phyloP scores from a whole-genome alignment of 1,140 invertebrate species.

The Ptiloglossa arizonensis region DNA sequence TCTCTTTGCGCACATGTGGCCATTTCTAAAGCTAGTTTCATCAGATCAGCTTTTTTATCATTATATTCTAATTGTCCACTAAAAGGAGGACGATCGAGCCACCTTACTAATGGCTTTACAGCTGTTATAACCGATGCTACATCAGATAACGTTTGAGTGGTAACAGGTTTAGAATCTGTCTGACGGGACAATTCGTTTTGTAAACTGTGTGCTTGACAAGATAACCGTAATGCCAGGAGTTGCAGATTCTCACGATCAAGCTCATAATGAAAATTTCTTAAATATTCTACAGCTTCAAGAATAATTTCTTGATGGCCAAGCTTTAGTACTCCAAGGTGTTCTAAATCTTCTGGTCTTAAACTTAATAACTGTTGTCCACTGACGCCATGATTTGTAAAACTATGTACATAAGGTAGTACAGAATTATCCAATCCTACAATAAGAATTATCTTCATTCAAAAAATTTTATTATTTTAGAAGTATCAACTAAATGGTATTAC shows the following conservation, averaged over 20 bases:
- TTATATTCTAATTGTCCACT: constrained; percentile 87
- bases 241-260: constrained; percentile 95
- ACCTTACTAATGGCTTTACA: constrained; percentile 93
- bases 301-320: constrained; percentile 96
- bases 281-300: constrained; percentile 93
- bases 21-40: constrained; percentile 91
- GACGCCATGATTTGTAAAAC: constrained; percentile 90
- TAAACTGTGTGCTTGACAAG: constrained; percentile 91
- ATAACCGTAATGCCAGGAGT: constrained; percentile 91
- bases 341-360: constrained; percentile 92
- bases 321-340: constrained; percentile 91
- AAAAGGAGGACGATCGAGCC: constrained; percentile 91
- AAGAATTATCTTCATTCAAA: constrained; percentile 28
- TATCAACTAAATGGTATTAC: too few species aligned
- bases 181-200: constrained; percentile 86
- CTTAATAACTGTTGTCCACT: constrained; percentile 92
- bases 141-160: constrained; percentile 90
- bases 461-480: constrained; percentile 23
- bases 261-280: constrained; percentile 95
- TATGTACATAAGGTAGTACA: constrained; percentile 90
- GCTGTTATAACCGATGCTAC: constrained; percentile 91
- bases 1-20: constrained; percentile 93
- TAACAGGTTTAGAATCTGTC: constrained; percentile 86
- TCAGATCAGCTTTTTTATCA: constrained; percentile 86
- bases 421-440: constrained; percentile 89